Conservation (phyloP, 1,140 invertebrate species). For the Mizuhopecten yessoensis region DNA sequence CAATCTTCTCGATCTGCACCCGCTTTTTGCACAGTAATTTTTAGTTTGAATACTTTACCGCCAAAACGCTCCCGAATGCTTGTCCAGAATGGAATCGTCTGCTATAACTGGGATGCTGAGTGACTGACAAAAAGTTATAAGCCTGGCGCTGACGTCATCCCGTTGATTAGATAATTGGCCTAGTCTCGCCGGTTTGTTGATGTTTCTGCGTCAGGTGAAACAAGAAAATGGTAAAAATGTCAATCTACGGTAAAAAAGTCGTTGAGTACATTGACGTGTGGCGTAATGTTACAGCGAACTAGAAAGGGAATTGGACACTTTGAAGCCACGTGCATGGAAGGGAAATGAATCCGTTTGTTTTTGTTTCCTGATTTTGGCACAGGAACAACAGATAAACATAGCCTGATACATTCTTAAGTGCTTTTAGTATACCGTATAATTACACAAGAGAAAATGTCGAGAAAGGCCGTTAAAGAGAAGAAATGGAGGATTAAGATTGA, state of each 20-base stretch:
- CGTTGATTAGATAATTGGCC: neutral
- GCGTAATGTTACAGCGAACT: no score
- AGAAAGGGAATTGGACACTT: no score
- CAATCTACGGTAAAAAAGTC: neutral
- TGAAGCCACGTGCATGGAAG: no score
- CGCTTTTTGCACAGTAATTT: neutral
- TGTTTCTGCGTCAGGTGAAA: conserved; percentile 28
- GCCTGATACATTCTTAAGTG: neutral
- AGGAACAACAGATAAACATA: neutral
- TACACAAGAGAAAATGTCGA: neutral
- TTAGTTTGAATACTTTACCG: neutral
- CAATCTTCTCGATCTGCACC: neutral
- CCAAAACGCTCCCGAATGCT: neutral
- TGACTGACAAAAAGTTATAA: conserved; percentile 39
- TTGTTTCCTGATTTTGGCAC: neutral
- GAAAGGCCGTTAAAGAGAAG: neutral
- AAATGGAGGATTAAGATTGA: conserved; percentile 24
- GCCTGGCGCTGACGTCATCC: neutral
- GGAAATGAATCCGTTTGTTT: no score
- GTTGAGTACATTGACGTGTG: neutral
- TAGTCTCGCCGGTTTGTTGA: neutral
- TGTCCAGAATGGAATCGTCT: conserved; percentile 26
- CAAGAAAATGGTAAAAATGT: neutral
- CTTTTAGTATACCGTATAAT: no score
- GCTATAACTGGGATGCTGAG: conserved; percentile 15